These are phyloP conservation scores for Tinea pellionella DNA, from an alignment of 2,888 invertebrate species.

Conservation along the genomic window DNA sequence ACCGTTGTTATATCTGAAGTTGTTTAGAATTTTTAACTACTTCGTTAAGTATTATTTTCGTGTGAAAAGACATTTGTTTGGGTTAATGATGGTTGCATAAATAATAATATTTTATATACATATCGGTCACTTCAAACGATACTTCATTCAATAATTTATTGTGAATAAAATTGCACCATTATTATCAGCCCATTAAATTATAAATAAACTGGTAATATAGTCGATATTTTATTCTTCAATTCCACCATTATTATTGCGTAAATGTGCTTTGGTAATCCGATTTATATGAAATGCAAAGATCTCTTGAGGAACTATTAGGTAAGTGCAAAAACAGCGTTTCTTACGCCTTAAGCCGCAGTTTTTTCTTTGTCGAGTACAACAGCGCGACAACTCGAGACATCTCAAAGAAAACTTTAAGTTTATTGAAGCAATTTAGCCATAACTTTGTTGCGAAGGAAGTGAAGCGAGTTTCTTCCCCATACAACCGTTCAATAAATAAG, in stretches of 20 bases:
- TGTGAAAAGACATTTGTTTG: too few relatives aligned
- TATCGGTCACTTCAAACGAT: too few relatives aligned
- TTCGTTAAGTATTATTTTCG: too few relatives aligned
- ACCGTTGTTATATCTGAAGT: too few relatives aligned
- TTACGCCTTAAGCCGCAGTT: not conserved
- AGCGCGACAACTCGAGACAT: not conserved
- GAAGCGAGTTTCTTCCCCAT: not conserved
- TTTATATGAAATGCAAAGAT: not conserved
- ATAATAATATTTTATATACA: too few relatives aligned
- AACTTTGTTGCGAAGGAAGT: conserved; percentile 3
- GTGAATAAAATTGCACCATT: too few relatives aligned
- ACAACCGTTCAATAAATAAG: conserved; percentile 19
- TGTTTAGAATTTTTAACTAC: too few relatives aligned
- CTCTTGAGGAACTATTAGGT: not conserved
- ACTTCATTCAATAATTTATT: too few relatives aligned
- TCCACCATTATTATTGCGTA: not conserved
- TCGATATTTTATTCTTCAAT: too few relatives aligned
- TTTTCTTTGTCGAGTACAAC: not conserved
- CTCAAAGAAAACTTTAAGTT: conserved; percentile 2
- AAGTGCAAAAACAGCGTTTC: not conserved
- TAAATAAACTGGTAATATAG: too few relatives aligned
- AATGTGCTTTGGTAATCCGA: not conserved
- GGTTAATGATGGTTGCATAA: too few relatives aligned
- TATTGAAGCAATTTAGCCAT: conserved; percentile 1
- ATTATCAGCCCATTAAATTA: too few relatives aligned